Base-by-base conservation (phyloP, 2,113 vertebrate species). In the Tonatia bakeri region DNA sequence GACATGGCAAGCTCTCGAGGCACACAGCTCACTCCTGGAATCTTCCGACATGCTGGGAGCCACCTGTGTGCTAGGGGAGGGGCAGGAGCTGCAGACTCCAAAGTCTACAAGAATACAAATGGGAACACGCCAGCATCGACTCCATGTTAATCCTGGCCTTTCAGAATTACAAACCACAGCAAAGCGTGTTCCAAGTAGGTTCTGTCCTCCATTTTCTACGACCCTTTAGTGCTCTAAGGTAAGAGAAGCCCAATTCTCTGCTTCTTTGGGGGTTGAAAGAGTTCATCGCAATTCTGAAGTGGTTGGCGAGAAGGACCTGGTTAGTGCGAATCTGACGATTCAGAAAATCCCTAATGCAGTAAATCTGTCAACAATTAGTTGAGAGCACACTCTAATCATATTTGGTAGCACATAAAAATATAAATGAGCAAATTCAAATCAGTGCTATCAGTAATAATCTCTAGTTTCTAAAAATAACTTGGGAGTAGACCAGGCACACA, bases 341-440 rank as follows among this genome's bases (percentile, higher is more conserved):
- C 91, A 93, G 94, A 96, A 96, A 97, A 94, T 94, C 61, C 80
- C 81, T 82, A 92, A 79, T 54, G 92, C 47, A 87, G 91, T 97
- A 97, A 97, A 96, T 97, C 97, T 97, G 97, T 97, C 96, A 97
- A 94, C 97, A 95, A 96, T 95, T 95, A 96, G 90, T 75, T 95
- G 89, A 91, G 91, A 87, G 80, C 77, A 83, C 47, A 92, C 92
- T 59, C 90, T 87, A 94, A 94, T 97, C 92, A 94, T 87, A 97
- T 90, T 95, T 69, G 83, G 93, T 95, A 83, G 95, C 96, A 95
- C 94, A 97, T 96, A 97, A 98, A 96, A 97, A 97, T 36, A 4
- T 97, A 97, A 96, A 96, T 86, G 81, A 97, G 93, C 87, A 97
- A 96, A 96, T 91, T 96, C 92, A 97, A 96, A 96, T 95, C 14